A percentile compares a stretch with the other conserved stretches of the same genome.
phyloP scores from a whole-genome alignment of 2,888 invertebrate species.

The Nysson spinosus region DNA sequence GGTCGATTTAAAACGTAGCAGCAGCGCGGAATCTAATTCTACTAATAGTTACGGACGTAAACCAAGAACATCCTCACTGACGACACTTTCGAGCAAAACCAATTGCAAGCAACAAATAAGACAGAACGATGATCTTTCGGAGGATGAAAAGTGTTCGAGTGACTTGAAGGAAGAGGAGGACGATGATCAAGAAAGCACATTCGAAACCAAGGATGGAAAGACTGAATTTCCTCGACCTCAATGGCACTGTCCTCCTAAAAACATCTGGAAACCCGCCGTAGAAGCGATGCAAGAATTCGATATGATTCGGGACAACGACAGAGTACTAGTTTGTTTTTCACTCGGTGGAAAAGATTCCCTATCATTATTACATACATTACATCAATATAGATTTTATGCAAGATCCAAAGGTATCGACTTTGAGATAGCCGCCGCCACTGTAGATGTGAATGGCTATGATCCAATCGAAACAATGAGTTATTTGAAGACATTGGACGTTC shows the following conservation, averaged over 20 bases:
- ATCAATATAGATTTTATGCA: conserved; percentile 90
- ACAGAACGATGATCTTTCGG: conserved; percentile 70
- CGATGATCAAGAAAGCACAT: conserved; percentile 44
- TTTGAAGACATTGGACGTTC: conserved; percentile 80
- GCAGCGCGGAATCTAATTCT: conserved; percentile 72
- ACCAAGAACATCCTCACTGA: conserved; percentile 51
- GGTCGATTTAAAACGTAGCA: conserved; percentile 67
- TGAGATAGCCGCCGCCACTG: conserved; percentile 85
- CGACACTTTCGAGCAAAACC: conserved; percentile 44
- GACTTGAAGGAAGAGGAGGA: conserved; percentile 57
- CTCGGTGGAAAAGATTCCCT: conserved; percentile 88
- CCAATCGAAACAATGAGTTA: conserved; percentile 81
- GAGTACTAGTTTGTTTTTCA: conserved; percentile 90
- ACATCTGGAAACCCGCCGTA: conserved; percentile 88
- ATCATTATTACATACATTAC: conserved; percentile 89
- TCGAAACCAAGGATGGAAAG: conserved; percentile 70
- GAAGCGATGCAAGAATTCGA: conserved; percentile 90
- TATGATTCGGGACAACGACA: conserved; percentile 91
- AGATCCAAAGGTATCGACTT: conserved; percentile 87
- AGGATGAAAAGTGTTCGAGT: conserved; percentile 67
- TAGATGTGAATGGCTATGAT: conserved; percentile 82
- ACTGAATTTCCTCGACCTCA: conserved; percentile 73
- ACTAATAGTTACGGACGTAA: conserved; percentile 61
- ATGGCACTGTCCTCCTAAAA: conserved; percentile 89
- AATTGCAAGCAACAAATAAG: conserved; percentile 49